Evolutionary conservation across 2,797 vertebrate species (phyloP).

Genomic region (Neomorphus geoffroyi): DNA sequence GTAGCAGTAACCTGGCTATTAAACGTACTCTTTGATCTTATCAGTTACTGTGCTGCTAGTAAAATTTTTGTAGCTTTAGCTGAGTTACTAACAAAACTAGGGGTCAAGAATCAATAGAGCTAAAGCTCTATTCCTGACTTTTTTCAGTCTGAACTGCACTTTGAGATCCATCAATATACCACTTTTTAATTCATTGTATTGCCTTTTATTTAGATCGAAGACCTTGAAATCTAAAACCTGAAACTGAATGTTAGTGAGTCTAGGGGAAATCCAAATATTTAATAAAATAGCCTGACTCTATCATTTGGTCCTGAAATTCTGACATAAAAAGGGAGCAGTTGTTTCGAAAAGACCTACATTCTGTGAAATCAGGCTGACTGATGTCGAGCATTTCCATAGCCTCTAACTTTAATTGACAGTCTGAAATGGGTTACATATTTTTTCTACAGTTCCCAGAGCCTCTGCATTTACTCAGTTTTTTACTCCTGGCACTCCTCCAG

Average conservation of each 20-base stretch:
- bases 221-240: background rate
- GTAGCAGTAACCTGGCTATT: background rate
- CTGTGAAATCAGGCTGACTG: background rate
- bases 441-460: background rate
- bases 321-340: background rate
- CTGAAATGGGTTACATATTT: background rate
- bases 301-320: background rate
- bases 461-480: background rate
- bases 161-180: background rate
- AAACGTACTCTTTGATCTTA: background rate
- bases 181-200: background rate
- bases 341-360: background rate
- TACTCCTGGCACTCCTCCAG: background rate
- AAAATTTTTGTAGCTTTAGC: background rate
- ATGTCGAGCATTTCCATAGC: background rate
- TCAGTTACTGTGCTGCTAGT: background rate
- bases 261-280: background rate
- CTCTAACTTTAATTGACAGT: background rate
- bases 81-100: background rate
- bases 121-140: background rate
- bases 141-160: background rate
- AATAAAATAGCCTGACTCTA: background rate
- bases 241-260: background rate
- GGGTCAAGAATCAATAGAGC: background rate
- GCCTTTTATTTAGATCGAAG: background rate